These are phyloP conservation scores for Sycophila texana DNA, from an alignment of 2,888 invertebrate species.

Conservation along the genomic window DNA sequence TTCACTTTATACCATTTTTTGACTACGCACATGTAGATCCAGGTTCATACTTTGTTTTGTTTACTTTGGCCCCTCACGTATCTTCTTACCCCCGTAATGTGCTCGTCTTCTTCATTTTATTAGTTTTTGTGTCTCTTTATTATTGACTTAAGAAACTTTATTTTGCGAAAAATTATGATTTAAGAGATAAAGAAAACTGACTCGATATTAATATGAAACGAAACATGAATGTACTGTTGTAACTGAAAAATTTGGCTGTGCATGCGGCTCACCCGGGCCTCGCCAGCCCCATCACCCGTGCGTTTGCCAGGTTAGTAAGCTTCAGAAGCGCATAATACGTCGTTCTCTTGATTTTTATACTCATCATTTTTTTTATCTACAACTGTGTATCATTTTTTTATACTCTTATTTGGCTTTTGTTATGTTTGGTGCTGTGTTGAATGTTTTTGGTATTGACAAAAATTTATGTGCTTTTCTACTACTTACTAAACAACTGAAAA, in stretches of 20 bases:
- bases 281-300: constrained; percentile 75
- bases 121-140: too few relatives aligned
- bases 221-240: constrained; percentile 66
- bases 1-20: background rate
- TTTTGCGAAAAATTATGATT: background rate
- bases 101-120: background rate
- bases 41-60: background rate
- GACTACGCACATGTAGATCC: background rate
- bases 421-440: background rate
- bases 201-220: background rate
- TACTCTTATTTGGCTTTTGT: constrained; percentile 2
- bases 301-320: constrained; percentile 76
- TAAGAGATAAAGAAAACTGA: background rate
- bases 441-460: too few relatives aligned
- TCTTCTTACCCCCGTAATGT: background rate
- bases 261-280: constrained; percentile 80
- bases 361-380: background rate
- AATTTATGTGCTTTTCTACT: too few relatives aligned
- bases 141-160: background rate
- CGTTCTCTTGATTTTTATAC: background rate
- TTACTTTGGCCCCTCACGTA: background rate
- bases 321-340: constrained; percentile 17
- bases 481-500: too few relatives aligned
- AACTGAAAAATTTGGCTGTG: constrained; percentile 77
- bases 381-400: background rate